Evolutionary conservation across 1,140 invertebrate species (phyloP), one percentile per base, ranked within the genome.

Genomic region (Chelonus insularis): DNA sequence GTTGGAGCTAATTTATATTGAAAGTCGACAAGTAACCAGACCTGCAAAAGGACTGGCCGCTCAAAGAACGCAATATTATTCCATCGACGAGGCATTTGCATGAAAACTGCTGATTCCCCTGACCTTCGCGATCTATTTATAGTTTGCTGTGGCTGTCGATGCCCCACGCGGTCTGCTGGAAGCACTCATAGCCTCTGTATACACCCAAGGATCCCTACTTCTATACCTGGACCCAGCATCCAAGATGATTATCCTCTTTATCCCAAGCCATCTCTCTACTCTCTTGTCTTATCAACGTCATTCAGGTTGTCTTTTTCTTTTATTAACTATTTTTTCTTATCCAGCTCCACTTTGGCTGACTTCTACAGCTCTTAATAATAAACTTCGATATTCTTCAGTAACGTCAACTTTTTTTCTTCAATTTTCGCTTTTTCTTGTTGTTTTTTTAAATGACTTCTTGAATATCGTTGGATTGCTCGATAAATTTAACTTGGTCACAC

Each of bases 81-180:
- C 52, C 34, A 55, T 55, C 52, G 52, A 55, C 52, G 34, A 55
- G 52, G 52, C 66, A 76, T 76, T 76, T 76, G 72, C 67, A 73
- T 74, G 69, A 75, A 73, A 74, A 74, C 54, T 72, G 64, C 68
- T 66, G 68, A 73, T 73, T 73, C 71, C 64, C 70, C 68, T 72
- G 71, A 74, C 71, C 72, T 74, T 74, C 71, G 68, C 60, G 63
- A 65, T 58, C 62, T 64, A 64, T 64, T 64, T 64, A 64, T 64
- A 64, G 57, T 51, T 32, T 45, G 52, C 52, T 39, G 52, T 55
- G 52, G 52, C 52, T 55, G 52, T 55, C 52, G 52, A 55, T 55
- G 52, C 52, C 52, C 52, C 52, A 55, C 34, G 52, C 52, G 52
- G 52, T 55, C 52, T 55, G 52, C 34, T 37, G 52, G 8, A 55